Conservation (phyloP, 2,888 invertebrate species). For the Glaucopsyche alexis region DNA sequence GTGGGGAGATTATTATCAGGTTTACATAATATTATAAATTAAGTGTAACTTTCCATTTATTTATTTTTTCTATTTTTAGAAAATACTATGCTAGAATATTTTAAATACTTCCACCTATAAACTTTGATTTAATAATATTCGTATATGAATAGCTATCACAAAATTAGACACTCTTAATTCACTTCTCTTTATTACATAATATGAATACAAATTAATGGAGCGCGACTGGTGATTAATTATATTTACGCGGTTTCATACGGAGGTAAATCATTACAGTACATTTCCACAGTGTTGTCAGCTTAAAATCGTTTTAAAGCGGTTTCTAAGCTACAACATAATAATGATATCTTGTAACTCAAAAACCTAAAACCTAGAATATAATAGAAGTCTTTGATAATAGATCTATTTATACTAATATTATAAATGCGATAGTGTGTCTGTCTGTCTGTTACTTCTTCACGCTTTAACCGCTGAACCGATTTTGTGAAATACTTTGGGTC, state of each 20-base stretch:
- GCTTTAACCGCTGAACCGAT: no score
- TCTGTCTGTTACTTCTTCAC: no score
- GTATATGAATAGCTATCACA: background rate
- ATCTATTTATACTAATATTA: no score
- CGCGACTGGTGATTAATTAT: constrained; percentile 30
- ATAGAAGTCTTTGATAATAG: no score
- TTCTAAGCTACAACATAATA: background rate
- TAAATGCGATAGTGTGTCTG: no score
- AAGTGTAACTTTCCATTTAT: no score
- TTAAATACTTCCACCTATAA: background rate
- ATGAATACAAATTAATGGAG: constrained; percentile 25
- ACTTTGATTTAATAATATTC: background rate
- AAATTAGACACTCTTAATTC: background rate
- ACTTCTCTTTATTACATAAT: constrained; percentile 13
- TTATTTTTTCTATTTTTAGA: no score
- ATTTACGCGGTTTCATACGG: constrained; percentile 14
- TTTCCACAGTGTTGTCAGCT: background rate
- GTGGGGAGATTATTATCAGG: no score
- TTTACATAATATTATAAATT: no score
- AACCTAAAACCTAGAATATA: no score
- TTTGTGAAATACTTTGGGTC: no score
- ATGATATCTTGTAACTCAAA: background rate
- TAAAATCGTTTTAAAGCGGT: background rate
- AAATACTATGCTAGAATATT: no score
- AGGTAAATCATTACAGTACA: constrained; percentile 15